Base-by-base conservation (phyloP, 2,888 invertebrate species). In the Troilus luridus region DNA sequence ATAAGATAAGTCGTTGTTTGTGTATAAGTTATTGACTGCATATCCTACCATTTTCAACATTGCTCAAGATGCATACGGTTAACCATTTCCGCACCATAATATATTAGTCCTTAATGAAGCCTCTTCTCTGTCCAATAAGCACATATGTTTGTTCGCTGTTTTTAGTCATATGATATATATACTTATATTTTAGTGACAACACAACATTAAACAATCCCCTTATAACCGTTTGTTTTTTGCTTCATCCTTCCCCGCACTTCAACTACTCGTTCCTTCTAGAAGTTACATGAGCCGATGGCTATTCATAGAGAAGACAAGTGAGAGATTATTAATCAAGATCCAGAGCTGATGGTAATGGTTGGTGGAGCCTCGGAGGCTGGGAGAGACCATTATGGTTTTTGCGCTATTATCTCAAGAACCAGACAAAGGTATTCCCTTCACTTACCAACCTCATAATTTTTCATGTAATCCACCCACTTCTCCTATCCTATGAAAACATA, bases 371-470 rank as follows among this genome's bases (percentile, higher is more conserved):
- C 54, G 3, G 56, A 56, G 56, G 7, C 72, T 54, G 85, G 56
- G 21, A 10, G 21, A 81, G 81, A 3, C 85, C 54, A 85, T 85
- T 85, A 54, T 56, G 56, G 56, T 85, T 85, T 85, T 85, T 85
- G 85, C n/a, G 10, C 56, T 14, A 85, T 85, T 85, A 85, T 85
- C 0, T 85, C n/a, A n/a, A 56, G 56, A 0, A 21, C n/a, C n/a
- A 85, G 56, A 85, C 85, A 85, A 85, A 85, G 85, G 41, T 27
- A 77, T 27, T 64, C 56, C 85, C 85, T 85, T 85, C 56, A 85
- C 85, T 85, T n/a, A 85, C 56, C 85, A 11, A 56, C 85, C 56
- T 85, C 85, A 56, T 85, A 85, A 85, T 85, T 85, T 85, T 85
- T 85, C 85, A 54, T 58, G 54, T 81, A n/a, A 85, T 56, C 19